phyloP scores from a whole-genome alignment of 2,113 vertebrate species.

The Esox niger region DNA sequence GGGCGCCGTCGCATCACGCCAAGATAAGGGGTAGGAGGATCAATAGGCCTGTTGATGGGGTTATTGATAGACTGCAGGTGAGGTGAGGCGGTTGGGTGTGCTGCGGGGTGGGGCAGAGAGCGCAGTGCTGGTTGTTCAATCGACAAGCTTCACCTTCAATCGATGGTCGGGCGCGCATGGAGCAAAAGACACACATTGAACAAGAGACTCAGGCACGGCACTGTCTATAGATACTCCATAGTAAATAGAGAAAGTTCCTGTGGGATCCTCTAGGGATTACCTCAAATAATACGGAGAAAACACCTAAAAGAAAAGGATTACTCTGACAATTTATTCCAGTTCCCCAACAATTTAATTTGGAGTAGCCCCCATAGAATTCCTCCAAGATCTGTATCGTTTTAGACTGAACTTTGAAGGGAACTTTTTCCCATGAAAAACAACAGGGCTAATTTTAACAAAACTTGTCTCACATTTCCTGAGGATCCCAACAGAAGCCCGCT shows the following conservation, averaged over 20 bases:
- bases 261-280: too few relatives aligned
- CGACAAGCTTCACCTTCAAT: slow-evolving; percentile 71
- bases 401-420: slow-evolving; percentile 19
- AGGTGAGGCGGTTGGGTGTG: slow-evolving; percentile 6
- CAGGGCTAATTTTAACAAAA: background rate
- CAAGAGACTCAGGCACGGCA: slow-evolving; percentile 14
- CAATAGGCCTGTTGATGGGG: slow-evolving; percentile 58
- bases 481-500: slow-evolving; percentile 23
- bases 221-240: too few relatives aligned
- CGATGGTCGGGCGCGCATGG: slow-evolving; percentile 56
- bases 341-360: too few relatives aligned
- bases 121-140: slow-evolving; percentile 69
- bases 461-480: background rate
- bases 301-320: too few relatives aligned
- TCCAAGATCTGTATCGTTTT: too few relatives aligned
- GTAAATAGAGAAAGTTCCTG: too few relatives aligned
- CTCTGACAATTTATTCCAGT: too few relatives aligned
- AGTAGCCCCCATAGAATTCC: too few relatives aligned
- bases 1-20: slow-evolving; percentile 39
- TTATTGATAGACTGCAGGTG: slow-evolving; percentile 70
- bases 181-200: slow-evolving; percentile 59
- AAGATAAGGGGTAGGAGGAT: slow-evolving; percentile 48
- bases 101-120: slow-evolving; percentile 32
- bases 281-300: too few relatives aligned
- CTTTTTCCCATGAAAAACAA: background rate